Percentiles rank a stretch among this genome's conserved stretches.
Conservation (phyloP, 2,797 vertebrate species). For the Aeoliscus strigatus region DNA sequence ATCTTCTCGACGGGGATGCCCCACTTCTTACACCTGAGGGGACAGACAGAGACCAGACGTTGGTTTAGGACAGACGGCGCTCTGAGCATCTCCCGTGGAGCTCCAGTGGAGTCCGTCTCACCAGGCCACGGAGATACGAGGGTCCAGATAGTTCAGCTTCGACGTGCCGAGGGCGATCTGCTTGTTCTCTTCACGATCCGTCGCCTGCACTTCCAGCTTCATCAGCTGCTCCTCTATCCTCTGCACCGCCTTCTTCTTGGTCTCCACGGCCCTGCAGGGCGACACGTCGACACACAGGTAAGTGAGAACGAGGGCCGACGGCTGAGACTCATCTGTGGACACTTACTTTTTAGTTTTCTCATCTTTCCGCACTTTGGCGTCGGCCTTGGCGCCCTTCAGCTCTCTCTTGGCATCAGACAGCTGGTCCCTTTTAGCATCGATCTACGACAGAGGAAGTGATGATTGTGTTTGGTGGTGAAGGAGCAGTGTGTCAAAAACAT, state of each 20-base stretch:
- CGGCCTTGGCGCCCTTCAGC: conserved; percentile 91
- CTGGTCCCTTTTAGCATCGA: conserved; percentile 94
- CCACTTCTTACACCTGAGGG: conserved; percentile 97
- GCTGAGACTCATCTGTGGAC: too few relatives aligned
- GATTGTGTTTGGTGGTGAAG: too few relatives aligned
- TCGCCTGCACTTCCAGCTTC: conserved; percentile 96
- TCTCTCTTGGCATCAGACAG: conserved; percentile 89
- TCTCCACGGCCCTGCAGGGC: conserved; percentile 79
- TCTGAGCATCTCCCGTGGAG: too few relatives aligned
- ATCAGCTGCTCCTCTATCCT: conserved; percentile 94
- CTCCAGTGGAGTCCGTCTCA: too few relatives aligned
- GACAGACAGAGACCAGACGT: conserved; percentile 12
- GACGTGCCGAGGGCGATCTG: conserved; percentile 95
- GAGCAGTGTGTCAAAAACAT: too few relatives aligned
- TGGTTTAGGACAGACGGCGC: too few relatives aligned
- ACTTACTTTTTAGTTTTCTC: conserved; percentile 92
- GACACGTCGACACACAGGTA: conserved; percentile 1
- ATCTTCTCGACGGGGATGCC: conserved; percentile 89
- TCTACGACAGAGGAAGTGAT: conserved; percentile 70
- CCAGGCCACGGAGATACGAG: conserved; percentile 95
- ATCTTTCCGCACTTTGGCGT: conserved; percentile 88
- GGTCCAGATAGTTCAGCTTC: conserved; percentile 98
- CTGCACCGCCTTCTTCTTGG: conserved; percentile 90
- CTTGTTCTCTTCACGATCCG: conserved; percentile 95
- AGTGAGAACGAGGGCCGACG: neutral